Evolutionary conservation across 2,113 vertebrate species (phyloP).

Genomic region (Uria lomvia): DNA sequence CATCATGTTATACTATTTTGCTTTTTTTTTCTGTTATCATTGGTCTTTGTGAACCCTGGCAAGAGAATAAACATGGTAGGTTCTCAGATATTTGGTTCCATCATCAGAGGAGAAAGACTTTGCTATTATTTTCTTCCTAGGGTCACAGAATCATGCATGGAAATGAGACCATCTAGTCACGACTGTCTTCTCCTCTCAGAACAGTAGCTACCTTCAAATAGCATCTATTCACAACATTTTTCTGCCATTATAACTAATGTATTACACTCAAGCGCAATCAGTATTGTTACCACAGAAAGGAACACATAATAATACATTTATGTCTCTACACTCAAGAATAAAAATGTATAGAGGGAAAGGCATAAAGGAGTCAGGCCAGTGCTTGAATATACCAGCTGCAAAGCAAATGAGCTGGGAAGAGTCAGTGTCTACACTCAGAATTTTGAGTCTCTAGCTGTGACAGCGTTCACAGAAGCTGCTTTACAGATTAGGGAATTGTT

Average conservation of each 20-base stretch:
- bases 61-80: neutral
- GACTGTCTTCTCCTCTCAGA: neutral
- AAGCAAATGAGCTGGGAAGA: neutral
- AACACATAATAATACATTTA: neutral
- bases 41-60: neutral
- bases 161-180: neutral
- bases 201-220: neutral
- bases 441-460: neutral
- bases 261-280: neutral
- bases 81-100: neutral
- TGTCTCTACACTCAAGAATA: neutral
- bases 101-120: neutral
- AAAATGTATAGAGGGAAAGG: neutral
- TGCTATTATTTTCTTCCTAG: neutral
- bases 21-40: neutral
- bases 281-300: neutral
- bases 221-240: neutral
- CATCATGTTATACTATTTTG: neutral
- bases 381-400: neutral
- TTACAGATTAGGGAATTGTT: conserved; percentile 38
- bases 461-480: conserved; percentile 35
- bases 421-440: neutral
- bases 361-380: neutral
- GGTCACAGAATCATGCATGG: neutral
- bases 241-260: neutral